These are phyloP conservation scores for Aricia agestis DNA, from an alignment of 1,140 invertebrate species.

Conservation along the genomic window DNA sequence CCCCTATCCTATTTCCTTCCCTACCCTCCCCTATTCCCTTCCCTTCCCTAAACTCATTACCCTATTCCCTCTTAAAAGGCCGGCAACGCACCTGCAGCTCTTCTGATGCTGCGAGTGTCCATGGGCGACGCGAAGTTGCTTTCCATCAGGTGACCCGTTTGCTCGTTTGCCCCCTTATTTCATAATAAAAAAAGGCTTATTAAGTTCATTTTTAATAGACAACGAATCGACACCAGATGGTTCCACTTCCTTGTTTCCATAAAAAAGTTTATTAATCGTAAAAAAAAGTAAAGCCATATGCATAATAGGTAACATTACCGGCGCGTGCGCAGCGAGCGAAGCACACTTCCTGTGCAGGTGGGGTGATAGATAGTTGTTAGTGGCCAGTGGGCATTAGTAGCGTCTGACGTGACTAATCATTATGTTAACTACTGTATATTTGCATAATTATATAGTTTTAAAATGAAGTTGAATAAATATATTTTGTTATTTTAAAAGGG, in stretches of 20 bases:
- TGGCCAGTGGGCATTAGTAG: not conserved
- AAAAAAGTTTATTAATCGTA: not conserved
- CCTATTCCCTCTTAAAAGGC: too few relatives aligned
- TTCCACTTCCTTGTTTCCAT: not conserved
- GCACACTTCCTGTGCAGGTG: conserved; percentile 24
- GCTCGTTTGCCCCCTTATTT: too few relatives aligned
- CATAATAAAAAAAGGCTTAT: too few relatives aligned
- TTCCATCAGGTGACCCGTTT: too few relatives aligned
- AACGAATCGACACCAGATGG: not conserved
- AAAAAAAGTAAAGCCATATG: not conserved
- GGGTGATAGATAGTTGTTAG: not conserved
- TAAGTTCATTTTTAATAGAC: not conserved
- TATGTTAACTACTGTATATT: not conserved
- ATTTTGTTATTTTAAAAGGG: too few relatives aligned
- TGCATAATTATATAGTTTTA: not conserved
- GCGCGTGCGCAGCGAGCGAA: conserved; percentile 27
- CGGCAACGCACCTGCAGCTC: too few relatives aligned
- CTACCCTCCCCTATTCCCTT: too few relatives aligned
- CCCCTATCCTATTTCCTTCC: too few relatives aligned
- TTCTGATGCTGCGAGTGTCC: too few relatives aligned
- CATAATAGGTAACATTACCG: conserved; percentile 4
- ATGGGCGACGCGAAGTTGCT: too few relatives aligned
- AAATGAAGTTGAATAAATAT: too few relatives aligned
- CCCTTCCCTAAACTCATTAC: too few relatives aligned
- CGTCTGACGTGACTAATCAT: not conserved